A percentile compares a stretch with the other conserved stretches of the same genome.
Evolutionary conservation across 2,113 vertebrate genomes (phyloP).

Genomic region (Camarhynchus parvulus): DNA sequence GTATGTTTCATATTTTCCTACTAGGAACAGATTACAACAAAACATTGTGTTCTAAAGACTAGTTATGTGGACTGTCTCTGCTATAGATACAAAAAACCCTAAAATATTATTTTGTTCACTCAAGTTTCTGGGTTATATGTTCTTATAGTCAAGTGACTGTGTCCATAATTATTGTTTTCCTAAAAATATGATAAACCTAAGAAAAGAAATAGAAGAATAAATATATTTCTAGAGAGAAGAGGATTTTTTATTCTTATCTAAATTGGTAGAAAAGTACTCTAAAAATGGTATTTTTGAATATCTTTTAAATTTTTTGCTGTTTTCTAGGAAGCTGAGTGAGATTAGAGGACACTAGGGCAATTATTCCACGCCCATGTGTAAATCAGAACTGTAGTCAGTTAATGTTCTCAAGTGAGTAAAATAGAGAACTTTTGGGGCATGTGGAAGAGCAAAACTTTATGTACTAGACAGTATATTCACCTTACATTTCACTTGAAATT

Average conservation of each 20-base stretch:
- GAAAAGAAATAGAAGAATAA: not conserved
- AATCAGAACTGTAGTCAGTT: not conserved
- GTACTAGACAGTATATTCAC: not conserved
- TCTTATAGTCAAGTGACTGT: not conserved
- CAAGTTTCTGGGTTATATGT: fast-evolving
- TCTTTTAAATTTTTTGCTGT: not conserved
- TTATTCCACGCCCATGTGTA: fast-evolving
- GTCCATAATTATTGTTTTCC: not conserved
- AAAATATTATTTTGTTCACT: not conserved
- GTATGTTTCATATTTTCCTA: not conserved
- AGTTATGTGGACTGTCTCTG: not conserved
- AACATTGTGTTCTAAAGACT: not conserved
- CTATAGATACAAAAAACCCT: not conserved
- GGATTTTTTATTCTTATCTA: not conserved
- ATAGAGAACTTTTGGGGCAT: not conserved
- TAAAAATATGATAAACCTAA: not conserved
- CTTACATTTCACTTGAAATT: not conserved
- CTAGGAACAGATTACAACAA: not conserved
- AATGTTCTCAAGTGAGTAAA: not conserved
- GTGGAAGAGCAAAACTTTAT: not conserved
- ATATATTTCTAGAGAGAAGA: not conserved
- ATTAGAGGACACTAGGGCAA: not conserved
- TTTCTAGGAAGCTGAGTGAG: not conserved
- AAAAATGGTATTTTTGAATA: not conserved
- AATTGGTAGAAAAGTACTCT: not conserved